Evolutionary conservation across 2,113 vertebrate genomes (phyloP), one percentile per base, ranked within the genome.

Genomic region (Seriola dumerili): DNA sequence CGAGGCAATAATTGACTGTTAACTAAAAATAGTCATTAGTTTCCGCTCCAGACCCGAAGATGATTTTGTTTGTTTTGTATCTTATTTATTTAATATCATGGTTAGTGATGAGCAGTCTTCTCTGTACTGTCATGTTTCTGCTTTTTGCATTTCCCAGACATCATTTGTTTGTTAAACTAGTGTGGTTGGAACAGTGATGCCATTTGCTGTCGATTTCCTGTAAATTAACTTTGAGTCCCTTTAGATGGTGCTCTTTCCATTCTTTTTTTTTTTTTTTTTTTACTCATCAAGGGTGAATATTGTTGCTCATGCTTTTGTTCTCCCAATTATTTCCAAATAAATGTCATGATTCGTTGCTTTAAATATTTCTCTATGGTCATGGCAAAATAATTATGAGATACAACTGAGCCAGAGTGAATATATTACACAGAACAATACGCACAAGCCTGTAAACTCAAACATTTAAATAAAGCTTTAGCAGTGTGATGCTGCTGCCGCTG

Each of bases 111-210:
- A 57, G 29, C 50, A 40, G 63, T 62, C 17, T 19, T 8, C 32
- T 10, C 21, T 65, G 19, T 57, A 48, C 46, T 29, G 71, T 68
- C 64, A 23, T 76, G 36, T 40, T 68, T 54, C 25, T 57, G 19
- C 38, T 67, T 57, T n/a, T 29, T 42, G 32, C 50, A 70, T 58
- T 42, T 70, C 58, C 59, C 1, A 4, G 17, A 71, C 29, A 34
- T 85, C 4, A n/a, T 75, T 48, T 78, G 61, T 78, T 67, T 44
- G 44, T 68, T 54, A 50, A 59, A 66, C 21, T 29, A 54, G 54
- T 61, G 46, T 68, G 68, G 52, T 44, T 4, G 7, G 44, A 5
- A 6, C 40, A 3, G 23, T 65, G 52, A 50, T 57, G 40, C n/a
- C 4, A 8, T 36, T 61, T 25, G 14, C 5, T 0, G 1, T 44